phyloP scores from a whole-genome alignment of 2,888 invertebrate genomes.

The Phengaris alcon region DNA sequence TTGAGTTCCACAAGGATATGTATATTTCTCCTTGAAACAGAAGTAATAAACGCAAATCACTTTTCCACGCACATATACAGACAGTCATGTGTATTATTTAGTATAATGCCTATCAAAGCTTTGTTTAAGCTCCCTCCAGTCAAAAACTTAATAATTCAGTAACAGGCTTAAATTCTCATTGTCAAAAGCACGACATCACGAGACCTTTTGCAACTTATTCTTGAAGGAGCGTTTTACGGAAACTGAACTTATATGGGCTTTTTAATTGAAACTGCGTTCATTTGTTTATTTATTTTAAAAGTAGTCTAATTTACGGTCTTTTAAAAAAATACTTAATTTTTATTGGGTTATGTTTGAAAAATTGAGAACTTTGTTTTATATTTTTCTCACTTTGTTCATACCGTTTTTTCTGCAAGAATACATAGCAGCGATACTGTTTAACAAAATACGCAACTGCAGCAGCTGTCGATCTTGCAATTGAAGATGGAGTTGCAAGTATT shows the following conservation, averaged over 20 bases:
- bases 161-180: constrained; percentile 36
- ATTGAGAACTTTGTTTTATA: constrained; percentile 64
- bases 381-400: constrained; percentile 61
- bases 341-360: constrained; percentile 58
- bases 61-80: constrained; percentile 42
- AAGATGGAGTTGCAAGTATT: constrained; percentile 49
- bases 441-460: constrained; percentile 56
- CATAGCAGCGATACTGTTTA: constrained; percentile 63
- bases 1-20: too few relatives aligned
- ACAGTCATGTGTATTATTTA: constrained; percentile 40
- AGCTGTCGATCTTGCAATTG: constrained; percentile 50
- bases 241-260: background rate
- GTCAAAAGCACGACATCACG: constrained; percentile 26
- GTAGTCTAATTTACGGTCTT: background rate
- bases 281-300: too few relatives aligned
- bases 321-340: background rate
- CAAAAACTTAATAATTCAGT: constrained; percentile 42
- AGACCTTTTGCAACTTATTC: background rate
- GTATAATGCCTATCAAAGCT: constrained; percentile 43
- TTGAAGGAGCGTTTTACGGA: background rate
- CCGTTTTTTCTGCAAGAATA: constrained; percentile 70
- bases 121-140: constrained; percentile 50
- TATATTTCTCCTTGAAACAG: too few relatives aligned
- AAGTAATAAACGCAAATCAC: background rate
- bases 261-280: background rate